Evolutionary conservation across 2,888 invertebrate species (phyloP).

Genomic region (Temnothorax unifasciatus): DNA sequence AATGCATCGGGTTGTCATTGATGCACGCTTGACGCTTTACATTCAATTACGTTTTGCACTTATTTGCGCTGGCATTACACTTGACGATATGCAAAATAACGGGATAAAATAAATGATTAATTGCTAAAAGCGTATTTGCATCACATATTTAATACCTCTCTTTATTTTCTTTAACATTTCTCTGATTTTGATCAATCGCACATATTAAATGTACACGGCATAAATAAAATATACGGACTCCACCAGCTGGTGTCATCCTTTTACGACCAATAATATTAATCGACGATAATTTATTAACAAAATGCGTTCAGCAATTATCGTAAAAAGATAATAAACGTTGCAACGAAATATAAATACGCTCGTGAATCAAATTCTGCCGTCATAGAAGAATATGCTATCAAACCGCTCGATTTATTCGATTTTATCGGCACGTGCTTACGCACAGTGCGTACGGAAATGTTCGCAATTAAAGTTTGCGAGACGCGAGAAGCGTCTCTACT

Average conservation of each 20-base stretch:
- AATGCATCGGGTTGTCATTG: not conserved
- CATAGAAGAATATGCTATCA: not conserved
- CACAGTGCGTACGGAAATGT: not conserved
- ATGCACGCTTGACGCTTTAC: not conserved
- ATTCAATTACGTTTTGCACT: conserved; percentile 20
- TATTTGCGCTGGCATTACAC: not conserved
- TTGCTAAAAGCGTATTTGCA: not conserved
- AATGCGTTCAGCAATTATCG: not conserved
- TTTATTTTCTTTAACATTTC: conserved; percentile 13
- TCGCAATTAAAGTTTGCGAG: conserved; percentile 29
- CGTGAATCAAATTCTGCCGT: conserved; percentile 1
- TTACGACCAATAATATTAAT: conserved; percentile 6
- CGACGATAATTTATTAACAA: not conserved
- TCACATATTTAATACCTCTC: not conserved
- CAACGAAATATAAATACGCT: not conserved
- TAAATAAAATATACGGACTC: conserved; percentile 16
- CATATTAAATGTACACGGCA: not conserved
- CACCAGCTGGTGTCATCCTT: not conserved
- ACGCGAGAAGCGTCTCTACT: not conserved
- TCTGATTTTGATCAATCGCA: conserved; percentile 8
- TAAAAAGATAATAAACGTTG: conserved; percentile 1
- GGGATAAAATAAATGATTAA: conserved; percentile 20
- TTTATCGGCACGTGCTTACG: not conserved
- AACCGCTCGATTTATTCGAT: not conserved
- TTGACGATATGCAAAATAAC: not conserved